phyloP scores from a whole-genome alignment of 2,797 vertebrate genomes.

The Liasis olivaceus region DNA sequence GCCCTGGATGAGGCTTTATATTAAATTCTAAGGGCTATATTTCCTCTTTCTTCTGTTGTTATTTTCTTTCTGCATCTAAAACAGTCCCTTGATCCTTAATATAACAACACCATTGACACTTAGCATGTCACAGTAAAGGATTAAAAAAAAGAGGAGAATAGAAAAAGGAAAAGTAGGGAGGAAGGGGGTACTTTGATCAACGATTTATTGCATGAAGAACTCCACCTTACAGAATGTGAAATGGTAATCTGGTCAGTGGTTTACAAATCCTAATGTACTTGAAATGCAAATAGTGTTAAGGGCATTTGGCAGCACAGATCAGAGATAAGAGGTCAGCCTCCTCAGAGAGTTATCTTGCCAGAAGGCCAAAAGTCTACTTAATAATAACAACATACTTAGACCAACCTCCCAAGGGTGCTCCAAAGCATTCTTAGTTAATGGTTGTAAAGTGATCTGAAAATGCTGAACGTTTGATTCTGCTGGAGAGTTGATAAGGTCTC shows the following conservation, averaged over 20 bases:
- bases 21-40: background rate
- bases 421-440: constrained; percentile 65
- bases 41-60: background rate
- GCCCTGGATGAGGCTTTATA: background rate
- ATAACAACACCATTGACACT: background rate
- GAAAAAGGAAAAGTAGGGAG: background rate
- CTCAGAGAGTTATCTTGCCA: constrained; percentile 18
- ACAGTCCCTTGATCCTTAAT: background rate
- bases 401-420: constrained; percentile 49
- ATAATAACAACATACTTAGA: constrained; percentile 60
- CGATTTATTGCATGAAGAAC: background rate
- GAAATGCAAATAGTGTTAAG: constrained; percentile 10
- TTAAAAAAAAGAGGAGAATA: background rate
- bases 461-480: constrained; percentile 15
- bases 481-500: background rate
- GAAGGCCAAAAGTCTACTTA: constrained; percentile 48
- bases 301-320: background rate
- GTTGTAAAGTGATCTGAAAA: constrained; percentile 62
- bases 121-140: background rate
- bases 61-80: background rate
- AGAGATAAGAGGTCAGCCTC: background rate
- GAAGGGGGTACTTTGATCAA: background rate
- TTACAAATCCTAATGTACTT: constrained; percentile 1
- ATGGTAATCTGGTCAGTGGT: background rate
- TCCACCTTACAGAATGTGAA: background rate